Percentiles rank a stretch among this genome's conserved stretches.
Conservation (phyloP, 1,140 invertebrate species). For the Ptiloglossa arizonensis region DNA sequence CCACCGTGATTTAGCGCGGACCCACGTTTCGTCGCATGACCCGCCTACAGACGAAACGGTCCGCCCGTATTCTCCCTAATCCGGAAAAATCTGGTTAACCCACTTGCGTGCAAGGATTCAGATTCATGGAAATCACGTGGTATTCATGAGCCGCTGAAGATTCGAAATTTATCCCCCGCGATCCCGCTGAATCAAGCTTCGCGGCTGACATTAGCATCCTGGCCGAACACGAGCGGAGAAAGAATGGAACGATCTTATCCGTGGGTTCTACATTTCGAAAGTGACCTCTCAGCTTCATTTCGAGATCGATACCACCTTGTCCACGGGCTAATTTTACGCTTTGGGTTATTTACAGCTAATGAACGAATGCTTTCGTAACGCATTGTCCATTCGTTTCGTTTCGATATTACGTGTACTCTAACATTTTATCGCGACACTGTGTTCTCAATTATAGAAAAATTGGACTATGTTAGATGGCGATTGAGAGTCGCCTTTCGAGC, state of each 20-base stretch:
- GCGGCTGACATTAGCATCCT: background rate
- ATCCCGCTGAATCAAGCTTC: slow-evolving; percentile 13
- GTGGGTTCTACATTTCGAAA: background rate
- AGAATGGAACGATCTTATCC: background rate
- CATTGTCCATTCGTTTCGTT: too few species aligned
- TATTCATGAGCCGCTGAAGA: slow-evolving; percentile 26
- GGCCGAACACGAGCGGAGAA: background rate
- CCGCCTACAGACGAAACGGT: slow-evolving; percentile 20
- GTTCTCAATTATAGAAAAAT: too few species aligned
- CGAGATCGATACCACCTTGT: too few species aligned
- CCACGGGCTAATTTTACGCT: too few species aligned
- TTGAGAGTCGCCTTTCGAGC: too few species aligned
- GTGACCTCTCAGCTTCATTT: background rate
- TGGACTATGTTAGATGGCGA: too few species aligned
- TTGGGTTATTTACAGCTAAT: too few species aligned
- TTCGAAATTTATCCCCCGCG: slow-evolving; percentile 19
- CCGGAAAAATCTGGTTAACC: slow-evolving; percentile 44
- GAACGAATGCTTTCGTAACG: too few species aligned
- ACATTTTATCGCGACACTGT: too few species aligned
- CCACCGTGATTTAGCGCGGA: slow-evolving; percentile 59
- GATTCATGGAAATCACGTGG: slow-evolving; percentile 32
- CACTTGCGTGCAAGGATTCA: slow-evolving; percentile 43
- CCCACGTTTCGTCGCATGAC: slow-evolving; percentile 46
- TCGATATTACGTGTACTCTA: too few species aligned
- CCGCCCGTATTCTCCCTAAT: slow-evolving; percentile 46